phyloP scores from a whole-genome alignment of 2,113 vertebrate species.

The Hucho hucho region DNA sequence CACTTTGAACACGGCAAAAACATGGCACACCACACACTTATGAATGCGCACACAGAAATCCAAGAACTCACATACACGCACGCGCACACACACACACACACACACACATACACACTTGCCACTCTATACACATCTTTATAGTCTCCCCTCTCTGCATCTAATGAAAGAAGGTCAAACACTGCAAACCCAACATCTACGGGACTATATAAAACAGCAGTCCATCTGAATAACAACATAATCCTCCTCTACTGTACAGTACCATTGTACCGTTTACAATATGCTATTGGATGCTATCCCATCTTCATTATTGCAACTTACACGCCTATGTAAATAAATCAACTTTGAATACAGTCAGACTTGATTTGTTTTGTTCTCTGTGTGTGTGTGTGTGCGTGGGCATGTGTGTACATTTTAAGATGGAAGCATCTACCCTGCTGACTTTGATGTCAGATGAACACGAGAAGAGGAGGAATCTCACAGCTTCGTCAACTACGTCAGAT shows the following conservation, averaged over 20 bases:
- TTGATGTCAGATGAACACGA: neutral
- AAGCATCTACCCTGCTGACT: neutral
- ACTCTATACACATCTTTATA: conserved; percentile 12
- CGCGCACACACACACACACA: conserved; percentile 3
- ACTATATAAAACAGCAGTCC: neutral
- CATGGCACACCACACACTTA: conserved; percentile 1
- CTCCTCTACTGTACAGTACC: neutral
- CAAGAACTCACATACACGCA: neutral
- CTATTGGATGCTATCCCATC: neutral
- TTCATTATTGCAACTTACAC: neutral
- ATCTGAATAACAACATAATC: neutral
- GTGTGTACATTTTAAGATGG: neutral
- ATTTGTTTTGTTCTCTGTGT: too few relatives aligned
- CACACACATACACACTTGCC: neutral
- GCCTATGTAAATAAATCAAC: neutral
- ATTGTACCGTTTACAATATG: neutral
- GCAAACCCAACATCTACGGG: neutral
- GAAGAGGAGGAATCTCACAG: neutral
- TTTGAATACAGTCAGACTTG: neutral
- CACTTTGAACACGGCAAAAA: conserved; percentile 16
- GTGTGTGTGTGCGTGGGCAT: too few relatives aligned
- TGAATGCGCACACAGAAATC: neutral
- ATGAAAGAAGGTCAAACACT: neutral
- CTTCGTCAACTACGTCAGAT: neutral
- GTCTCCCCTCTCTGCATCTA: neutral